Evolutionary conservation across 2,113 vertebrate species (phyloP).

Genomic region (Stomatorhinus ivindoensis): DNA sequence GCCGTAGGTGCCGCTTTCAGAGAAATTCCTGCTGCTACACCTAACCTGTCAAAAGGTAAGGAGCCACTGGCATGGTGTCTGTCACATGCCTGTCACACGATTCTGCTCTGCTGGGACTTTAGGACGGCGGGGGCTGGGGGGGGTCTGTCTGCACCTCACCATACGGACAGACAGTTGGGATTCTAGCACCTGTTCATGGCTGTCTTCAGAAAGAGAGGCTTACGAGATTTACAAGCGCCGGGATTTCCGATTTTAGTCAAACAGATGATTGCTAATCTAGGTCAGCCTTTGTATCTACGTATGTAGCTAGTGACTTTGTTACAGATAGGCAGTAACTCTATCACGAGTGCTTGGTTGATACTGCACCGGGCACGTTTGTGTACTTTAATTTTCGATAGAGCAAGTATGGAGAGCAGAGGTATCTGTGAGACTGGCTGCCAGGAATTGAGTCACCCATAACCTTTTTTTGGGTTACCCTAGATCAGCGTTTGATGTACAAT

Average conservation of each 20-base stretch:
- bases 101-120: neutral
- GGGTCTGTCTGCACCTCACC: neutral
- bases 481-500: neutral
- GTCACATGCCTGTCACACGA: conserved; percentile 3
- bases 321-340: neutral
- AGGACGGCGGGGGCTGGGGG: neutral
- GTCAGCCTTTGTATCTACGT: neutral
- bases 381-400: neutral
- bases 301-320: neutral
- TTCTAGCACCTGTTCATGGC: neutral
- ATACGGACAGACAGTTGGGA: neutral
- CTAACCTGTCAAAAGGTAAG: neutral
- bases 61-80: neutral
- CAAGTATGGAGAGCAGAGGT: neutral
- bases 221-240: neutral
- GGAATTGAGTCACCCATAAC: neutral
- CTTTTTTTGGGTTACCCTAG: neutral
- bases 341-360: neutral
- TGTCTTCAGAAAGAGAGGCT: neutral
- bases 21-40: neutral
- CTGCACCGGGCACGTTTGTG: neutral
- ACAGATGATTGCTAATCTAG: neutral
- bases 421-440: neutral
- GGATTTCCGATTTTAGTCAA: neutral
- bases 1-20: neutral